phyloP scores from a whole-genome alignment of 2,113 vertebrate species.

The Morone chrysops region DNA sequence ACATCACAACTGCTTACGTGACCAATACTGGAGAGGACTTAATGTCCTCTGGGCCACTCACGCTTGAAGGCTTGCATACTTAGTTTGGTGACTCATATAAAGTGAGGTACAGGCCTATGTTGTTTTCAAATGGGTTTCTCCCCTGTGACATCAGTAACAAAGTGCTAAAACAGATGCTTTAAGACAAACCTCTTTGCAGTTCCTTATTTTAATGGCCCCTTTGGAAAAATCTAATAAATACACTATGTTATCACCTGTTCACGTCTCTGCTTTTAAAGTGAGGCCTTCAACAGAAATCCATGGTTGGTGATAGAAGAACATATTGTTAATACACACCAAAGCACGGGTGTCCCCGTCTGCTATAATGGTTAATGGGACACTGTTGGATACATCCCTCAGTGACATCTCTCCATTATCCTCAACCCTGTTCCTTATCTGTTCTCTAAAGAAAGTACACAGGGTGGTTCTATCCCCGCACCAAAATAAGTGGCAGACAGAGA shows the following conservation, averaged over 20 bases:
- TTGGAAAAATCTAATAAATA: constrained; percentile 18
- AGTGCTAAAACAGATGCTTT: constrained; percentile 51
- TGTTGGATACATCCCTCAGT: constrained; percentile 56
- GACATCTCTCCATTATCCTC: constrained; percentile 72
- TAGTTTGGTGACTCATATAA: constrained; percentile 50
- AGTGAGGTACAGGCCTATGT: constrained; percentile 24
- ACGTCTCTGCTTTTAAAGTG: constrained; percentile 37
- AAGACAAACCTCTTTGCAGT: constrained; percentile 13
- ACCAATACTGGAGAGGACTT: constrained; percentile 33
- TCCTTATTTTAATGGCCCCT: constrained; percentile 36
- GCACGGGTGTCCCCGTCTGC: constrained; percentile 27
- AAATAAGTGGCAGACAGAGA: constrained; percentile 71
- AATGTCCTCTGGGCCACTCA: constrained; percentile 8
- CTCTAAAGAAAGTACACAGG: constrained; percentile 60
- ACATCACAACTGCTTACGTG: constrained; percentile 6
- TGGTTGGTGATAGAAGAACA: not conserved
- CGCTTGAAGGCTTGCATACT: constrained; percentile 28
- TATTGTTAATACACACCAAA: constrained; percentile 47
- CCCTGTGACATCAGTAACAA: constrained; percentile 36
- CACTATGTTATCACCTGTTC: not conserved
- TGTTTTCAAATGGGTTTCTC: constrained; percentile 42
- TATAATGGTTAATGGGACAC: constrained; percentile 56
- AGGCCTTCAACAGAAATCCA: constrained; percentile 18
- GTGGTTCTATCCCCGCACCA: constrained; percentile 57
- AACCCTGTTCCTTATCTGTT: constrained; percentile 49